phyloP scores from a whole-genome alignment of 2,113 vertebrate genomes.

The Rhizomys pruinosus region DNA sequence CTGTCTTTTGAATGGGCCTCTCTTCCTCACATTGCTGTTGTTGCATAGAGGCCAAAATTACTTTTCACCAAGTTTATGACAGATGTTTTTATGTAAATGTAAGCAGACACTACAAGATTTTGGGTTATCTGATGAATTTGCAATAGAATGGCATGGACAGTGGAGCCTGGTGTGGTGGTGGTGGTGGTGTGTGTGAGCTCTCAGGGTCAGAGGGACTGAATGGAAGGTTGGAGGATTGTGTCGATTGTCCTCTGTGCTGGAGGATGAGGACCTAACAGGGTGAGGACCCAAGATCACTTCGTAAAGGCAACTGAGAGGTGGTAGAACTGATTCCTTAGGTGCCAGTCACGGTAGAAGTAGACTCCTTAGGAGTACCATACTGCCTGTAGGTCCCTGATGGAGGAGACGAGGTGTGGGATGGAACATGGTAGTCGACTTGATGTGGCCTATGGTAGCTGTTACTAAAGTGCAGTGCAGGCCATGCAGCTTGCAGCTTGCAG shows the following conservation, averaged over 20 bases:
- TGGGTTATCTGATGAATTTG: background rate
- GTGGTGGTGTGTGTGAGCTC: no score
- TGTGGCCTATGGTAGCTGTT: background rate
- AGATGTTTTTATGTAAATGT: background rate
- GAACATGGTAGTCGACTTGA: background rate
- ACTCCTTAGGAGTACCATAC: background rate
- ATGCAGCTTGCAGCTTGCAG: accelerated
- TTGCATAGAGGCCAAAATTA: background rate
- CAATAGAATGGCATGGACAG: background rate
- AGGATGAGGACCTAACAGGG: background rate
- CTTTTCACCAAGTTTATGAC: background rate
- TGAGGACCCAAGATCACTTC: background rate
- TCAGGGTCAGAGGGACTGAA: background rate
- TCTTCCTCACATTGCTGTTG: background rate
- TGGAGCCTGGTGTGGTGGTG: background rate
- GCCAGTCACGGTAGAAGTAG: background rate
- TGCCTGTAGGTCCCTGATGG: background rate
- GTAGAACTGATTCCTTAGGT: background rate
- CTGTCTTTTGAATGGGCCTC: background rate
- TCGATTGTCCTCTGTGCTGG: background rate
- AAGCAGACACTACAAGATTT: background rate
- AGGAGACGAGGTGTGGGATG: background rate
- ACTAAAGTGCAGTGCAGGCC: background rate
- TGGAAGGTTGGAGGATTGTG: background rate
- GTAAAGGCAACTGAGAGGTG: no score